Base-by-base conservation (phyloP, 2,888 invertebrate species). In the Troilus luridus region DNA sequence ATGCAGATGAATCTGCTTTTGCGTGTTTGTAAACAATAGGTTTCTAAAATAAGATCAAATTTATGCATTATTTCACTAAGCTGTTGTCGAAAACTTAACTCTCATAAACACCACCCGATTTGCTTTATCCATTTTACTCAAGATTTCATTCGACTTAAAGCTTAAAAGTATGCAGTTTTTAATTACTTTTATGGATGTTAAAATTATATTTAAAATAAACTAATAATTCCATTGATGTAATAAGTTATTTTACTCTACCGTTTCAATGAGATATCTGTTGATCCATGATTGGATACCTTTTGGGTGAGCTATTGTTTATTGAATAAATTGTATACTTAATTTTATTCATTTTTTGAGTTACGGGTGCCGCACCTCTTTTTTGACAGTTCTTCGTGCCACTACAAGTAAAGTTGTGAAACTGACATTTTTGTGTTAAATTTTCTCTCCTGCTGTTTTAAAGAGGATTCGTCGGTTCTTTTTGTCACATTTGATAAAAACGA, bases 1-100 rank as follows among this genome's bases (percentile, higher is more conserved):
- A 85, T 11, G 85, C n/a, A 19, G n/a, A 56, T 1, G 56, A 56
- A 11, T 12, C 2, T 56, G 10, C n/a, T 56, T 85, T n/a, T 41
- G 72, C 72, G 19, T 85, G n/a, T 58, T 56, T 85, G 85, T 85
- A 56, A 85, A 85, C 72, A 77, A 77, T 21, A 85, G 56, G 54
- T 85, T 56, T 56, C 58, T 56, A 56, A 27, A 85, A 85, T 54
- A n/a, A 85, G 85, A 54, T 58, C 56, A 67, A 67, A 24, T 67
- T 7, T 8, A 77, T 7, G 27, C 19, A 41, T 77, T 77, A 77
- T 77, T 77, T 77, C 21, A 41, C 72, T 7, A 17, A 77, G 17
- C 27, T 41, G 41, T 17, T 24, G 67, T 7, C 14, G 27, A 27
- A 77, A 19, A 64, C 64, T 2, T n/a, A 19, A 62, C 9, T 24